These are phyloP conservation scores for Ditula angustiorana DNA, from an alignment of 2,888 invertebrate species.

Conservation along the genomic window DNA sequence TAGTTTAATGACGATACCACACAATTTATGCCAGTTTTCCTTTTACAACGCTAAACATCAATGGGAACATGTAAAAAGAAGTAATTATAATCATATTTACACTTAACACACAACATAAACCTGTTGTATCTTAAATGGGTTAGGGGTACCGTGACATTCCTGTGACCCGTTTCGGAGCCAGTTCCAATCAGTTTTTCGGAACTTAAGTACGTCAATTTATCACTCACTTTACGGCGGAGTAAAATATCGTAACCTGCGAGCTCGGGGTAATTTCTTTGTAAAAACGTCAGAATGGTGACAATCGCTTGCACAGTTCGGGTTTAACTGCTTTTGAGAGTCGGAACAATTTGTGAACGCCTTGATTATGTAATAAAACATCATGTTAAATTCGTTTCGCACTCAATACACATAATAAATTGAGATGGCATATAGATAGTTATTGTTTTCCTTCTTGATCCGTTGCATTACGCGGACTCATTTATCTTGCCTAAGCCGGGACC, in stretches of 20 bases:
- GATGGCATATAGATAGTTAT: constrained; percentile 22
- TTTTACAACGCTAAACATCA: background rate
- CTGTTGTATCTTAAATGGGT: constrained; percentile 32
- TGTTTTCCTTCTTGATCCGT: constrained; percentile 55
- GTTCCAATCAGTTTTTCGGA: constrained; percentile 38
- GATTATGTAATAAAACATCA: constrained; percentile 9
- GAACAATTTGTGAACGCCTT: background rate
- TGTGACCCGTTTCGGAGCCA: constrained; percentile 14
- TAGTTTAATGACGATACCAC: background rate
- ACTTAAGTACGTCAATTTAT: constrained; percentile 37
- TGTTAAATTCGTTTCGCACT: constrained; percentile 7
- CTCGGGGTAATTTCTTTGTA: constrained; percentile 32
- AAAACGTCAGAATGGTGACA: constrained; percentile 21
- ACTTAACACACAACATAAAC: constrained; percentile 22
- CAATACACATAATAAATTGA: constrained; percentile 4
- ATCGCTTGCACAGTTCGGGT: background rate
- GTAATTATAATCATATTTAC: constrained; percentile 6
- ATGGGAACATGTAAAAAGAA: constrained; percentile 4
- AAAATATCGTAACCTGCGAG: constrained; percentile 35
- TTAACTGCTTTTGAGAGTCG: constrained; percentile 6
- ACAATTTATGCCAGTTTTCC: background rate
- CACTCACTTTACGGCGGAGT: constrained; percentile 34
- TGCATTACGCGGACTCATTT: constrained; percentile 72
- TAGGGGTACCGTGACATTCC: constrained; percentile 31
- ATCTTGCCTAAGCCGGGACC: constrained; percentile 68